Evolutionary conservation across 2,797 vertebrate genomes (phyloP).

Genomic region (Phalanger gymnotis): DNA sequence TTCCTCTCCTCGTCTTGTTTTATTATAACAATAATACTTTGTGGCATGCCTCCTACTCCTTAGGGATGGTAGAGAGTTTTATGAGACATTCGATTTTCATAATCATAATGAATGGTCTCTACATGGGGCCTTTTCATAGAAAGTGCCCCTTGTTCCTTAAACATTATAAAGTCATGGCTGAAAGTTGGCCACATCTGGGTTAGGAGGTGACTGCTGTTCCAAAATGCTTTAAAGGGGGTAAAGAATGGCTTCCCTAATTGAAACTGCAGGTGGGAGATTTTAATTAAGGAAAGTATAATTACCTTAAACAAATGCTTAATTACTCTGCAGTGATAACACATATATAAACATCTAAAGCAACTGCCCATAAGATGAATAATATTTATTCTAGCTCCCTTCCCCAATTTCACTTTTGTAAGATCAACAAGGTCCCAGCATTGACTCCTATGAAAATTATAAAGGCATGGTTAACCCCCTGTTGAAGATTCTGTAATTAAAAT

Average conservation of each 20-base stretch:
- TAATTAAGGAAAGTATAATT: constrained; percentile 48
- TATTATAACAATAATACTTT: constrained; percentile 1
- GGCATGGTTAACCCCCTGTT: neutral
- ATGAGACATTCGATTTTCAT: constrained; percentile 16
- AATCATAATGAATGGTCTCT: neutral
- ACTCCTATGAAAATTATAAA: neutral
- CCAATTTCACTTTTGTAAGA: neutral
- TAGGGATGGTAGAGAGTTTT: constrained; percentile 42
- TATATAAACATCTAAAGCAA: neutral
- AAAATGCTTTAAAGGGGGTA: neutral
- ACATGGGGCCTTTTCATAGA: constrained; percentile 28
- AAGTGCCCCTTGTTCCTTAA: constrained; percentile 9
- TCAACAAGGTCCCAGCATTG: neutral
- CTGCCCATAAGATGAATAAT: neutral
- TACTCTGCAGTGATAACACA: neutral
- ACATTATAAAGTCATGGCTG: constrained; percentile 13
- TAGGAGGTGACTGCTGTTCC: constrained; percentile 5
- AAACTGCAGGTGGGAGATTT: constrained; percentile 55
- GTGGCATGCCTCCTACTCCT: neutral
- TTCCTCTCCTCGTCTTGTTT: constrained; percentile 40
- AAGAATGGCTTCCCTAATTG: constrained; percentile 41
- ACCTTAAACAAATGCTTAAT: neutral
- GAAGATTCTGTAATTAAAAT: neutral
- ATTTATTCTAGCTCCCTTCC: neutral
- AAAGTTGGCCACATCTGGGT: constrained; percentile 41